Percentiles rank a stretch among this genome's conserved stretches.
Evolutionary conservation across 1,140 invertebrate species (phyloP).

Genomic region (Trissolcus basalis): DNA sequence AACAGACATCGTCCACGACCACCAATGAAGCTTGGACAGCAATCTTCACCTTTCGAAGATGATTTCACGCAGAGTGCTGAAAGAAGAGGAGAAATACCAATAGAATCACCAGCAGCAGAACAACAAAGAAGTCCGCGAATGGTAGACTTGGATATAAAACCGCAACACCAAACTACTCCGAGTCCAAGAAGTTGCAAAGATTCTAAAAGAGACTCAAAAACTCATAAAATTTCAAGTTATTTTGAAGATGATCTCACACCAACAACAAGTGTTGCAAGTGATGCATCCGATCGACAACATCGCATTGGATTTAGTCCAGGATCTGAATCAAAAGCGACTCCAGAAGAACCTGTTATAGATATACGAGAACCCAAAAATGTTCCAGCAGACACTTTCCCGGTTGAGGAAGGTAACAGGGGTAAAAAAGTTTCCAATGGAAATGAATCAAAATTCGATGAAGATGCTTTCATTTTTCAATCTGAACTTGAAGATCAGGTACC

Average conservation of each 20-base stretch:
- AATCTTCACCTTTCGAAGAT: constrained; percentile 83
- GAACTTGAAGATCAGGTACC: constrained; percentile 71
- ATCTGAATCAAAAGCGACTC: constrained; percentile 68
- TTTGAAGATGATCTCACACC: constrained; percentile 86
- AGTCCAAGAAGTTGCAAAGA: constrained; percentile 70
- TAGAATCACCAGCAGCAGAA: constrained; percentile 65
- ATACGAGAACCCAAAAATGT: constrained; percentile 50
- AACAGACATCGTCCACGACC: constrained; percentile 69
- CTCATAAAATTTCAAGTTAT: constrained; percentile 72
- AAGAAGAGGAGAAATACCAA: constrained; percentile 58
- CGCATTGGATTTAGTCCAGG: constrained; percentile 53
- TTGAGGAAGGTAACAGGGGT: constrained; percentile 61
- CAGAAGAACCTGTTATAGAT: constrained; percentile 66
- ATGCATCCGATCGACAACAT: constrained; percentile 65
- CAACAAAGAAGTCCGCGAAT: constrained; percentile 56
- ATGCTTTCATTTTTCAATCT: constrained; percentile 70
- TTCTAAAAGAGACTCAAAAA: constrained; percentile 59
- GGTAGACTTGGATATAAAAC: constrained; percentile 64
- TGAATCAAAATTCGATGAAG: constrained; percentile 69
- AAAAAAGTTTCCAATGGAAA: constrained; percentile 72
- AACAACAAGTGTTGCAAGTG: constrained; percentile 71
- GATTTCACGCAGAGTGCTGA: constrained; percentile 78
- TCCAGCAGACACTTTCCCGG: constrained; percentile 53
- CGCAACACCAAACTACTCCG: constrained; percentile 35
- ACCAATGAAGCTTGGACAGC: constrained; percentile 66